Evolutionary conservation across 2,888 invertebrate genomes (phyloP), one percentile per base, ranked within the genome.

Genomic region (Hypsopygia costalis): DNA sequence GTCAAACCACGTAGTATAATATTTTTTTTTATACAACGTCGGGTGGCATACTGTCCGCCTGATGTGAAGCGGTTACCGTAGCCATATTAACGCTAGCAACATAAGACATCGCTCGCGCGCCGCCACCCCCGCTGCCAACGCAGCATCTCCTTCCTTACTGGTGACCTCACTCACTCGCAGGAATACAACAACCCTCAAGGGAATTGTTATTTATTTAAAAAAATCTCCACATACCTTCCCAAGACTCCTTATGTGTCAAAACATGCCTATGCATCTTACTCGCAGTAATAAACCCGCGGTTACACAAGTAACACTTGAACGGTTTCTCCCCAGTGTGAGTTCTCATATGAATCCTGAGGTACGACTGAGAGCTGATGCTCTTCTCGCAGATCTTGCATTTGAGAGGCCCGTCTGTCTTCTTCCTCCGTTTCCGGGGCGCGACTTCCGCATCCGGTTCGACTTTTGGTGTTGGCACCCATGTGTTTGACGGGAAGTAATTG

Each of bases 251-350:
- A 25, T 87, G 87, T 0, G 82, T 85, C 1, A 86, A 43, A 1
- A 79, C 80, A 28, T 87, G 87, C 0, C 87, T 41, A 27, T 85
- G 78, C 81, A 87, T 82, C 46, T 87, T 87, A 49, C 80, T 82
- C 0, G 77, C 69, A 0, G 87, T 87, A 0, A 87, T 87, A 31
- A 87, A 87, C 0, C 78, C 81, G 0, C 77, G 52, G 0, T 62
- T 52, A 37, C 87, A 87, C 0, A 65, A 53, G 35, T 77, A 78
- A 27, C 86, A 87, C 22, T 73, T 69, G 52, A 71, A 86, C 0
- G 87, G 87, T 1, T 52, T 62, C 54, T 87, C 87, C 0, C 86
- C 86, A 0, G 82, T 79, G 52, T 87, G 87, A 0, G 81, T 87
- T 1, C 86, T 49, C 70, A 83, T 60, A 43, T 87, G 87, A 0